Evolutionary conservation across 23 tunicate species (phyloP).

Genomic region (Diplosoma virens): DNA sequence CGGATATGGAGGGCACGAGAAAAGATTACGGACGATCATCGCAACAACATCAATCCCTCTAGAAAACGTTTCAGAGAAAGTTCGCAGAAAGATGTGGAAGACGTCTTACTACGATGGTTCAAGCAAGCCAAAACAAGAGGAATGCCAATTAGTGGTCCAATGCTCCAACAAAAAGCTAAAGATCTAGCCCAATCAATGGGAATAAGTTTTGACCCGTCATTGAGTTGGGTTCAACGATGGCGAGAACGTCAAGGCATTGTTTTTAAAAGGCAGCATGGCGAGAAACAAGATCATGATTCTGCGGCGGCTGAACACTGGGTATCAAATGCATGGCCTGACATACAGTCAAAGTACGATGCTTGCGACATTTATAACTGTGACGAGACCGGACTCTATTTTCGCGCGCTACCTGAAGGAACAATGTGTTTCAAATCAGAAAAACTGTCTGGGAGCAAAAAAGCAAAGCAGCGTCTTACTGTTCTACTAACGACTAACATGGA

Average conservation of each 20-base stretch:
- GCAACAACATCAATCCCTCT: slow-evolving; percentile 11
- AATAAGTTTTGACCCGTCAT: slow-evolving; percentile 18
- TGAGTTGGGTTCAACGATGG: slow-evolving; percentile 20
- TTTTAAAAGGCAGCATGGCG: slow-evolving; percentile 19
- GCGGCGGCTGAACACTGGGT: slow-evolving; percentile 29
- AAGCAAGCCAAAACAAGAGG: slow-evolving; percentile 27
- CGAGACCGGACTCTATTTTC: too few relatives aligned
- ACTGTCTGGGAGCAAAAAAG: slow-evolving; percentile 18
- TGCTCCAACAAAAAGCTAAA: slow-evolving; percentile 27
- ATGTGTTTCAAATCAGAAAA: slow-evolving; percentile 33
- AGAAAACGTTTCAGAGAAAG: slow-evolving; percentile 14
- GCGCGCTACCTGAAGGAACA: slow-evolving; percentile 13
- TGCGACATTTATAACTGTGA: slow-evolving; percentile 5
- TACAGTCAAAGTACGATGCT: neutral
- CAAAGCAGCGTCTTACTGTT: slow-evolving; percentile 26
- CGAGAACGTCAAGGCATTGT: slow-evolving; percentile 5
- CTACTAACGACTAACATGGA: slow-evolving; percentile 24
- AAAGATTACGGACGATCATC: slow-evolving; percentile 3
- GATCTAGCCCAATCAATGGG: slow-evolving; percentile 5
- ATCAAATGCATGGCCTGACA: slow-evolving; percentile 21
- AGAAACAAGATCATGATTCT: slow-evolving; percentile 24
- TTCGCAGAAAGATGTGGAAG: slow-evolving; percentile 4
- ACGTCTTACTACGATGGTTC: slow-evolving; percentile 14
- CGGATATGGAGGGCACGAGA: slow-evolving; percentile 14
- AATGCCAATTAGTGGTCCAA: slow-evolving; percentile 22